Evolutionary conservation across 2,113 vertebrate genomes (phyloP), one percentile per base, ranked within the genome.

Genomic region (Phyllopteryx taeniolatus): DNA sequence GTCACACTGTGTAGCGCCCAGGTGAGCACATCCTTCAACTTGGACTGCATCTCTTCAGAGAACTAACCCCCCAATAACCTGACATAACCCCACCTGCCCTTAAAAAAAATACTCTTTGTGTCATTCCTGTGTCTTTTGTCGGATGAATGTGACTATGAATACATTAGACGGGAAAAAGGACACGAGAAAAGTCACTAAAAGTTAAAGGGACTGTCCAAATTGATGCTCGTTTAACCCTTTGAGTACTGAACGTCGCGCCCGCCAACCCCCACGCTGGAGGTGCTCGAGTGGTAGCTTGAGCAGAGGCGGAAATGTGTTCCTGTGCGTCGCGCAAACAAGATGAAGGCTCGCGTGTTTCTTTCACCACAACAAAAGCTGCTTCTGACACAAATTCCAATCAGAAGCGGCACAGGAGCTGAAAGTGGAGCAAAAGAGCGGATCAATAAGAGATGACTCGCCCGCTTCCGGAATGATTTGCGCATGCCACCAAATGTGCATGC

Each of bases 201-300:
- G 93, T 94, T 95, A 95, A 96, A 96, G 95, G 94, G 95, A 94
- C 93, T 92, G 77, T 75, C 51, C 56, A 73, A 79, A 86, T 65
- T 46, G 77, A 81, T 70, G 67, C 81, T 66, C 62, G 82, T 94
- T 94, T 94, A 94, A 95, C 94, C 94, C 94, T 95, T 94, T 95
- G 95, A 94, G 93, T 92, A 82, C 76, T 71, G 42, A 86, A 85
- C 67, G 73, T 87, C 89, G 85, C 82, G 49, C 42, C 39, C 31
- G 14, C 8, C 60, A 35, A 9, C 60, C 51, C 20, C 51, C 51
- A 54, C 51, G 5, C 4, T 27, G 11, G 27, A 57, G 56, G 10
- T 31, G n/a, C 56, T 57, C 22, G 8, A 57, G 54, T 57, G 2
- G 9, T 47, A 47, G 46, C 27, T 27, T 27, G 1, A 27, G 27